Base-by-base conservation (phyloP, 2,888 invertebrate species). In the Nymphalis polychloros region DNA sequence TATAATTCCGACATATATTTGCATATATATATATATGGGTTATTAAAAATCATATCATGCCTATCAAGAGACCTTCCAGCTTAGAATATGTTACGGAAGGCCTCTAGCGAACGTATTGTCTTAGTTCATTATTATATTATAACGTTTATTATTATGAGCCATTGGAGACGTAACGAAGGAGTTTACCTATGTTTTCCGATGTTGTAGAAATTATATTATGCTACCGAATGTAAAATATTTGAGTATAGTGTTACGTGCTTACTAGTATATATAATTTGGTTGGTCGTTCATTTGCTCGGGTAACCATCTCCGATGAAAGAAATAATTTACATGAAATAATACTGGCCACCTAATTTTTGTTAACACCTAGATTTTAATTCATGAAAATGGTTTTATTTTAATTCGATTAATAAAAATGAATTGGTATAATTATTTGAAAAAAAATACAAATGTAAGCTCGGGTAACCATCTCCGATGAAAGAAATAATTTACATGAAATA, bases 71-170 rank as follows among this genome's bases (percentile, higher is more conserved):
- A 62, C 61, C 61, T 67, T 35, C 57, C 8, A 35, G 17, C 61
- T 49, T n/a, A 35, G 61, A 47, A 64, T 27, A 48, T 55, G 48
- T 49, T 61, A 55, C 49, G 55, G 31, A 60, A 53, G 66, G 66
- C 53, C 66, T 67, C 66, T 41, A 61, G 61, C 23, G 66, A 61
- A 52, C 46, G 48, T 53, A 67, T 67, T 67, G 61, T 63, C 27
- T 60, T 60, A 53, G 8, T 57, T 41, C 61, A 49, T 35, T 61
- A 62, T 66, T 67, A 67, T 55, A 23, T 61, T 60, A 61, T n/a
- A 35, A 19, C 48, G 17, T 66, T 60, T 53, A 52, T 41, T 27
- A 62, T 50, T 35, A 41, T 7, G 23, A 41, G 48, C 46, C 35
- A 57, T 53, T 61, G 47, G 17, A 35, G 53, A 53, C 52, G 8